Evolutionary conservation across 2,888 invertebrate genomes (phyloP).

Genomic region (Amorpha juglandis): DNA sequence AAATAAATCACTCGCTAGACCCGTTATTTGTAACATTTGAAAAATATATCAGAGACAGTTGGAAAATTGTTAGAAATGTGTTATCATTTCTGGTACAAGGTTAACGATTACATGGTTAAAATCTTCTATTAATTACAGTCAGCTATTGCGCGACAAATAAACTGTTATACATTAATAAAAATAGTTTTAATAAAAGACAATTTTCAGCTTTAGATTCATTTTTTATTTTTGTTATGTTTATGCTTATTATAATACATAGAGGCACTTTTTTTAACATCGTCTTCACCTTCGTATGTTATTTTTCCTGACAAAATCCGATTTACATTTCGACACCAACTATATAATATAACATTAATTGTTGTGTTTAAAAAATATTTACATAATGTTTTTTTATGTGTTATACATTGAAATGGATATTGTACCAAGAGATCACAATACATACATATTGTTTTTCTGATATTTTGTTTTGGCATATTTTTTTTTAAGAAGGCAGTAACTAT

Average conservation of each 20-base stretch:
- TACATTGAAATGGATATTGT: background rate
- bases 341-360: background rate
- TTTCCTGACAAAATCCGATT: constrained; percentile 2
- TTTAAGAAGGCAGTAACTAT: background rate
- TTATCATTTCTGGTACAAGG: too few species aligned
- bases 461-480: background rate
- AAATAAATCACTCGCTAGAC: too few species aligned
- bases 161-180: too few species aligned
- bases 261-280: constrained; percentile 20
- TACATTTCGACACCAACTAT: constrained; percentile 9
- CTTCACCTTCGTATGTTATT: constrained; percentile 4
- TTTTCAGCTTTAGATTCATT: background rate
- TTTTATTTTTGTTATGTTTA: constrained; percentile 6
- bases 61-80: too few species aligned
- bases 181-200: background rate
- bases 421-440: background rate
- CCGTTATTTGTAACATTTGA: too few species aligned
- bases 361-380: background rate
- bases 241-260: background rate
- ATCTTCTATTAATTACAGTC: background rate
- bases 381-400: background rate
- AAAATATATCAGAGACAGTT: too few species aligned
- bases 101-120: too few species aligned
- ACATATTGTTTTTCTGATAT: background rate
- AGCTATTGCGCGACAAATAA: background rate